Conservation (phyloP, 2,797 vertebrate species). For the Microchirus variegatus region DNA sequence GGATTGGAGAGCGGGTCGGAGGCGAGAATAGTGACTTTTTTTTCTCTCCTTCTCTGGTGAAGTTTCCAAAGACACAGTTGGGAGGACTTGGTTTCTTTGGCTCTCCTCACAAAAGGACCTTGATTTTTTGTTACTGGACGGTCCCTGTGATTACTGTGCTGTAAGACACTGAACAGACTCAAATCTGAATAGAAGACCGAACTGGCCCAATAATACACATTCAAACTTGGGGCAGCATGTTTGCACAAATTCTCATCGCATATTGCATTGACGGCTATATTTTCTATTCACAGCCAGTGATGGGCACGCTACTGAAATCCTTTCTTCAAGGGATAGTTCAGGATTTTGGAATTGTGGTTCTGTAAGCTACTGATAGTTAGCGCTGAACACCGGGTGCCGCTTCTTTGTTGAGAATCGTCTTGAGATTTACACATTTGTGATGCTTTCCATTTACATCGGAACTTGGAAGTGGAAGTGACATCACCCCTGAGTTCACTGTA, state of each 20-base stretch:
- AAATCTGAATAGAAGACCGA: not conserved
- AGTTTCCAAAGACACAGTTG: slow-evolving; percentile 75
- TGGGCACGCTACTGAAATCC: not conserved
- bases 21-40: slow-evolving; percentile 63
- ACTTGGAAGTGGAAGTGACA: too few species aligned
- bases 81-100: slow-evolving; percentile 63
- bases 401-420: too few species aligned
- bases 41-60: slow-evolving; percentile 13
- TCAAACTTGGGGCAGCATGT: not conserved
- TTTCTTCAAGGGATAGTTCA: too few species aligned
- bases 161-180: not conserved
- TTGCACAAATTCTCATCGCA: not conserved
- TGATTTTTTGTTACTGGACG: slow-evolving; percentile 37
- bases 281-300: not conserved
- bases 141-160: slow-evolving; percentile 19
- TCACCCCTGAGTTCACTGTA: too few species aligned
- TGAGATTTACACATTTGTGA: too few species aligned
- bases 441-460: too few species aligned
- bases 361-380: too few species aligned
- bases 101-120: slow-evolving; percentile 58
- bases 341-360: too few species aligned
- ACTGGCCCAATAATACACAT: not conserved
- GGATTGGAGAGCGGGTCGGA: slow-evolving; percentile 46
- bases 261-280: not conserved
- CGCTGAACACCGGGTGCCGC: too few species aligned